phyloP scores from a whole-genome alignment of 2,113 vertebrate species.

The Puffinus mauretanicus region DNA sequence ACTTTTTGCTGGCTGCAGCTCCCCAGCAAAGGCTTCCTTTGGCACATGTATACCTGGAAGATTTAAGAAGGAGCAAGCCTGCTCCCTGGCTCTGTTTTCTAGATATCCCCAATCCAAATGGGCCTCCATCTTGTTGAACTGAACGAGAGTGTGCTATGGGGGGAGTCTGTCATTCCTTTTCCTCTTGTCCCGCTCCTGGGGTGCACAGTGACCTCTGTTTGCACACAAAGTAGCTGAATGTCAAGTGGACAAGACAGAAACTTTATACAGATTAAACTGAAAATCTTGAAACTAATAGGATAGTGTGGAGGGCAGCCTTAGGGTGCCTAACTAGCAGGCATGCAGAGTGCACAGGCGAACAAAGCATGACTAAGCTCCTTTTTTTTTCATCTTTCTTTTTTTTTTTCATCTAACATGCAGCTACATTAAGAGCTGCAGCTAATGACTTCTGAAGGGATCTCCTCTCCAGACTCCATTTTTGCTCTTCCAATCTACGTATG shows the following conservation, averaged over 20 bases:
- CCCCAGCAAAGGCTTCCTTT: background rate
- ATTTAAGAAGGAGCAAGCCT: background rate
- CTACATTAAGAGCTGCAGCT: background rate
- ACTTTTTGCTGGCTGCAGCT: background rate
- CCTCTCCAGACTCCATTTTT: background rate
- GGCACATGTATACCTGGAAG: background rate
- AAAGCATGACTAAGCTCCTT: background rate
- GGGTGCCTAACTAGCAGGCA: background rate
- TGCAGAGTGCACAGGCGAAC: background rate
- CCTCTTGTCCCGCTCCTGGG: background rate
- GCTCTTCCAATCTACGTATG: background rate
- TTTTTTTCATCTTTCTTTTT: background rate
- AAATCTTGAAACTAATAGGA: background rate
- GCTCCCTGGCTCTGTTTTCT: background rate
- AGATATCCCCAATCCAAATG: too few species aligned
- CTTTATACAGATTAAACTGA: background rate
- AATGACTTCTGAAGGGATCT: slow-evolving; percentile 4
- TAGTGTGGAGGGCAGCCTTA: background rate
- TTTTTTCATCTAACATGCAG: background rate
- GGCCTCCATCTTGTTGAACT: background rate
- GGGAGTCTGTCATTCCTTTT: background rate
- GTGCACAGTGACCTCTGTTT: background rate
- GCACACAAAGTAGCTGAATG: background rate
- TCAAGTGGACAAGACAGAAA: background rate
- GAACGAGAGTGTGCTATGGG: background rate